Evolutionary conservation across 37 sponge, comb jelly and placozoan species (phyloP), one percentile per base, ranked within the genome.

Genomic region (Hormiphora californensis): DNA sequence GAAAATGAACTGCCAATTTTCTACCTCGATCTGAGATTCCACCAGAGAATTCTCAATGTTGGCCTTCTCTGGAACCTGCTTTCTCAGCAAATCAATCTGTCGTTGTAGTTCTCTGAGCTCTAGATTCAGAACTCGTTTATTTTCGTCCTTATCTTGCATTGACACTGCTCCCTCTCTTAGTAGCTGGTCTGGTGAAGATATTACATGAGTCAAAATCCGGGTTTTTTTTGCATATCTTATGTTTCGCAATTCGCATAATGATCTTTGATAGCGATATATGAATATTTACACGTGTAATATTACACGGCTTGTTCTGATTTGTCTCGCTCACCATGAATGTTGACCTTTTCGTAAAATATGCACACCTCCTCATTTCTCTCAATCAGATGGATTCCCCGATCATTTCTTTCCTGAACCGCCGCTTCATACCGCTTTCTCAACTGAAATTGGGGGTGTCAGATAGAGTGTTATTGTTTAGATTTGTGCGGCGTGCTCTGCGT

Each of bases 331-430:
- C 91, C 94, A 44, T 93, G 92, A 8, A 95, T 85, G 51, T 98
- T 98, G 7, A 90, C 67, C 54, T 89, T 92, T 90, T 98, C 99
- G 63, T 98, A 92, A 81, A 98, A 98, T 38, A 98, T 93, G 54
- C 92, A 91, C 27, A 92, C 91, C 63, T 98, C 99, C 55, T 98
- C 99, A 90, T 98, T 98, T 31, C 99, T 63, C 65, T 98, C 99
- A 53, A 98, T 95, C 63, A 98, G 89, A 33, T 94, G 92, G 4
- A 98, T 89, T 0, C 99, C 99, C 4, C 90, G 43, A 54, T 95
- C 95, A 88, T 98, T 98, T 12, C 99, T 93, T 54, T 95, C 95
- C 69, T 95, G 92, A 0, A 93, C 90, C 33, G 90, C 88, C 32
- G 86, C 88, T 61, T 98, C 95, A 91, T 95, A 98, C 15, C 89